Base-by-base conservation (phyloP, 2,113 vertebrate genomes). In the Anser cygnoides region DNA sequence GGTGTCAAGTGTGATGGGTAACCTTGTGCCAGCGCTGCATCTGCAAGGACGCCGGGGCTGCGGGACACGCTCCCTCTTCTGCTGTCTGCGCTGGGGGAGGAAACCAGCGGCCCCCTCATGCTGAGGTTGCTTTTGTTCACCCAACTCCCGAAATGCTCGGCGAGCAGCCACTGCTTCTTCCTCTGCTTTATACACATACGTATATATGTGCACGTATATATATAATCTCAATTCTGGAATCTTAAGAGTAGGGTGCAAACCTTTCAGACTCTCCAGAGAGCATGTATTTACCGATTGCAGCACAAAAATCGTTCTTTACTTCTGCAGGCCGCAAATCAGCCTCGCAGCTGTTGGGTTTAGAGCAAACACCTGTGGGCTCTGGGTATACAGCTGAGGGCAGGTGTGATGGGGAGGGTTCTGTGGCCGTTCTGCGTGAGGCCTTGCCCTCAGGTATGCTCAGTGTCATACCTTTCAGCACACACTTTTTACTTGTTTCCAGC, bases 181-280 rank as follows among this genome's bases (percentile, higher is more conserved):
- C 33, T 43, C 23, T 35, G 3, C 0, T 26, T 39, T 25, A 37
- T 39, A 26, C 11, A 28, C 23, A 12, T 11, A 8, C 10, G 10
- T 19, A 41, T 28, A 5, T 20, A 29, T 4, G 10, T 41, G 25
- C 25, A 28, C 2, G 0, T 15, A 6, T 16, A 16, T 8, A 13
- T 43, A 66, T 49, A 22, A 49, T 49, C 20, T 46, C 76, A 57
- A 0, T 13, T 67, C 4, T 28, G 20, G 9, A 22, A 49, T 49
- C 46, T 49, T 49, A 49, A 59, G 13, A 31, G 46, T 10, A 16
- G 9, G 25, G 7, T 62, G 39, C 28, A 50, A 61, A 6, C 20
- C 33, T 20, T 79, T 33, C 28, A 73, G 33, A 4, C 31, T 77
- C 39, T 55, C 63, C 29, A 28, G 66, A 84, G 63, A 46, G 12